These are phyloP conservation scores for Eupithecia tripunctaria DNA, from an alignment of 2,888 invertebrate species.

Conservation along the genomic window DNA sequence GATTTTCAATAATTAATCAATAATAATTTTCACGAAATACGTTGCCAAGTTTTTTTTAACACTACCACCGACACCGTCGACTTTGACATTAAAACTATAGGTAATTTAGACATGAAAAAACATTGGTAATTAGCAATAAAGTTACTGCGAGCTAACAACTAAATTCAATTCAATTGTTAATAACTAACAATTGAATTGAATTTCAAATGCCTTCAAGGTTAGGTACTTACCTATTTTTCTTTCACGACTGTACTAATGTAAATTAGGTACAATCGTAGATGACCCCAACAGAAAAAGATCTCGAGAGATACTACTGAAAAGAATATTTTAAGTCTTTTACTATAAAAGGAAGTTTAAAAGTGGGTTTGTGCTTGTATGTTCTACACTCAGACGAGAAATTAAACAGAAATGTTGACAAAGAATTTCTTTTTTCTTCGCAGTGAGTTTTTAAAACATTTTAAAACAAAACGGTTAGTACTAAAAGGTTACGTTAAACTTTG, in stretches of 20 bases:
- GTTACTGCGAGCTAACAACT: not conserved
- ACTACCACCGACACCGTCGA: not conserved
- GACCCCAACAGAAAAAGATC: slow-evolving; percentile 12
- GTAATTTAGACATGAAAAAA: not conserved
- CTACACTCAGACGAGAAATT: slow-evolving; percentile 10
- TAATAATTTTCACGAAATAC: not conserved
- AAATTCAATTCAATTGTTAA: slow-evolving; percentile 2
- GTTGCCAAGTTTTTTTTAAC: not conserved
- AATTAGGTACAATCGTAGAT: slow-evolving; percentile 7
- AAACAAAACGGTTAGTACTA: slow-evolving; percentile 13
- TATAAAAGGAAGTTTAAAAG: slow-evolving; percentile 14
- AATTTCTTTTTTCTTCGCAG: slow-evolving; percentile 20
- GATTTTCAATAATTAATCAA: not conserved
- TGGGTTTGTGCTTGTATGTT: not conserved
- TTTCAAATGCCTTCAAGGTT: not conserved
- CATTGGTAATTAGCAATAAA: not conserved
- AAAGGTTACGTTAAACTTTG: no score
- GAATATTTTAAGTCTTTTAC: slow-evolving; percentile 10
- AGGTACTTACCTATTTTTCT: not conserved
- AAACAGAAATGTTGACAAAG: slow-evolving; percentile 29
- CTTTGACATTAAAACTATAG: not conserved
- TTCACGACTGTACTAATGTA: not conserved
- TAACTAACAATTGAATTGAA: not conserved
- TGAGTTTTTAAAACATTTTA: slow-evolving; percentile 16
- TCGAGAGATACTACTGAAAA: slow-evolving; percentile 15